Base-by-base conservation (phyloP, 2,113 vertebrate species). In the Arenaria interpres region DNA sequence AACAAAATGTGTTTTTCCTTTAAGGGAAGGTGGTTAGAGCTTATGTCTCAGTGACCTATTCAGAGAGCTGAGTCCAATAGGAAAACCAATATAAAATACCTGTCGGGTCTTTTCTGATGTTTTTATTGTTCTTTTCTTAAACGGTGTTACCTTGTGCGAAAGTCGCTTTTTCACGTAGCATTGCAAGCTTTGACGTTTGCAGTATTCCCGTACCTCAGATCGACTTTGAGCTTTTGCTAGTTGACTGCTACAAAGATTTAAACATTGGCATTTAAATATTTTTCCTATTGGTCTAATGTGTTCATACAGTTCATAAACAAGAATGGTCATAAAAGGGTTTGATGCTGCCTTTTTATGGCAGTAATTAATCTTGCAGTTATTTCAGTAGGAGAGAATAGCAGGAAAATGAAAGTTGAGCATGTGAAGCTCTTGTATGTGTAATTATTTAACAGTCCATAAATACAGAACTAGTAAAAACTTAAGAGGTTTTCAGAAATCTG, bases 311-410 rank as follows among this genome's bases (percentile, higher is more conserved):
- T 93, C 64, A 74, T 95, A 94, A 95, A 93, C 85, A 89, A 63
- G 41, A 90, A n/a, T 10, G 24, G 71, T 57, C 78, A 35, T 97
- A 90, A 93, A 91, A 90, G 66, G 15, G n/a, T 82, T 92, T 85
- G 89, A 88, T 97, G 76, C 79, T 97, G 67, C 80, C 24, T 73
- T 95, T 96, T 93, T 93, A 95, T 93, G 63, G 48, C 85, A 89
- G 3, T 22, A 82, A 74, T 97, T 87, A 96, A 96, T 92, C 93
- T 91, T 76, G 27, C 41, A 77, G 59, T 89, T 89, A 78, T 43
- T 97, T 95, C 92, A 89, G 25, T 43, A 59, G 73, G 73, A 77
- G 62, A 77, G 62, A 93, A 79, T 67, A 89, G 74, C 73, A 91
- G 45, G 69, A 62, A 79, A 57, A 78, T 93, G 32, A 56, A 95